Evolutionary conservation across 2,797 vertebrate species (phyloP).

Genomic region (Bradypus variegatus): DNA sequence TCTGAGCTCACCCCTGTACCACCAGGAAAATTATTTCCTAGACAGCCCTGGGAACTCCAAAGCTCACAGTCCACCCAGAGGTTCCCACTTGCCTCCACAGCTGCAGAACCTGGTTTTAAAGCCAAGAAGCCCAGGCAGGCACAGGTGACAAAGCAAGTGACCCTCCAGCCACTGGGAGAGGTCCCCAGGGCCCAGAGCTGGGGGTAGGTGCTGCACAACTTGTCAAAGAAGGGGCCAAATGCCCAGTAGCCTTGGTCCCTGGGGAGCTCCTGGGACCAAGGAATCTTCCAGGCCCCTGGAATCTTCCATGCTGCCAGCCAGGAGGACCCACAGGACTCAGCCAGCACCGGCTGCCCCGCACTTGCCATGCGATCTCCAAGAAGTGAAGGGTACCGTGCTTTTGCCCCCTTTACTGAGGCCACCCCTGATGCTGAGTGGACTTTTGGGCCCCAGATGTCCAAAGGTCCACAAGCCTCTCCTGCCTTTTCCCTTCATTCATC

Average conservation of each 20-base stretch:
- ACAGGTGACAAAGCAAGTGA: too few species aligned
- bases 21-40: slow-evolving; percentile 58
- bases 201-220: neutral
- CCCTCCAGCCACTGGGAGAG: neutral
- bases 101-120: slow-evolving; percentile 52
- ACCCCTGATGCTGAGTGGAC: neutral
- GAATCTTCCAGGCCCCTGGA: neutral
- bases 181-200: neutral
- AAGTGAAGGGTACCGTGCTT: neutral
- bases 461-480: neutral
- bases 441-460: neutral
- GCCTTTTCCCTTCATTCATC: neutral
- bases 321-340: neutral
- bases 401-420: neutral
- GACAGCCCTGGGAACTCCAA: slow-evolving; percentile 46
- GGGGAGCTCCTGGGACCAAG: neutral
- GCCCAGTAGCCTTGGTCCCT: neutral
- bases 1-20: slow-evolving; percentile 59
- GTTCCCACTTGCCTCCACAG: slow-evolving; percentile 57
- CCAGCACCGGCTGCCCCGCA: neutral
- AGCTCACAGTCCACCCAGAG: slow-evolving; percentile 56
- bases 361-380: fast-evolving
- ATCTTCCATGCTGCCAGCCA: neutral
- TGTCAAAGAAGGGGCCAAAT: neutral
- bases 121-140: slow-evolving; percentile 41